Evolutionary conservation across 2,113 vertebrate genomes (phyloP).

Genomic region (cattle (Bos taurus)): ARS-UCD2.0 NC_037342.1:26276501-26277000

Average conservation of each 20-base stretch:
- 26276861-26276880: neutral
- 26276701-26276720: neutral
- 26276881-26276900: neutral
- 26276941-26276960: neutral
- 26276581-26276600: neutral
- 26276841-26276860: neutral
- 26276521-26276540: too few species aligned
- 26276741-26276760: neutral
- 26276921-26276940: neutral
- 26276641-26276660: neutral
- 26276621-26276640: neutral
- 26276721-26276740: neutral
- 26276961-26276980: neutral
- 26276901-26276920: neutral
- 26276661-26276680: neutral
- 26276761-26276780: neutral
- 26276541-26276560: rapidly evolving
- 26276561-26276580: too few species aligned
- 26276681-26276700: neutral
- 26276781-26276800: neutral
- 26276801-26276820: neutral
- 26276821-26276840: neutral
- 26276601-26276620: neutral
- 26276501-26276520: neutral
- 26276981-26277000: neutral